phyloP scores from a whole-genome alignment of 2,113 vertebrate species.

The Trematocara zebra region DNA sequence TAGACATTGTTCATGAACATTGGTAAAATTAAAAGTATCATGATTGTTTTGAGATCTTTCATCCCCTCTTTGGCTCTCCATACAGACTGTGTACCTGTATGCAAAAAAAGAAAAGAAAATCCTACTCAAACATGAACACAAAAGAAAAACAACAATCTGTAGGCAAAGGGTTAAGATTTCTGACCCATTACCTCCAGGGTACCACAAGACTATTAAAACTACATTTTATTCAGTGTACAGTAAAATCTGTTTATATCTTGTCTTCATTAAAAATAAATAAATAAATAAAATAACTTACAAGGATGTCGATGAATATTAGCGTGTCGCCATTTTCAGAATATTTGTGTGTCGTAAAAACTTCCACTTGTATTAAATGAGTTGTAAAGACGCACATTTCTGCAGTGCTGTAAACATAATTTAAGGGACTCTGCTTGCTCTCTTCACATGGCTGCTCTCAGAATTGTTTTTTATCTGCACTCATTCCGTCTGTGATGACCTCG shows the following conservation, averaged over 20 bases:
- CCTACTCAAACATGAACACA: background rate
- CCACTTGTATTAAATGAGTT: background rate
- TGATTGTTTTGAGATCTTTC: background rate
- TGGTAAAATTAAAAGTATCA: background rate
- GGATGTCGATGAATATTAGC: background rate
- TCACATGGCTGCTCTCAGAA: constrained; percentile 33
- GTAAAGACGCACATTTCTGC: background rate
- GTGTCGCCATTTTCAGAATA: background rate
- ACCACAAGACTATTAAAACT: background rate
- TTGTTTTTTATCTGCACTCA: constrained; percentile 44
- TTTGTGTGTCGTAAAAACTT: background rate
- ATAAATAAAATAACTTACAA: background rate
- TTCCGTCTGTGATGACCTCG: constrained; percentile 43
- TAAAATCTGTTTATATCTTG: background rate
- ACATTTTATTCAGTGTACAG: background rate
- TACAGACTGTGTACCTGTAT: background rate
- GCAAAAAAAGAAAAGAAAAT: background rate
- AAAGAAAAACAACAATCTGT: background rate
- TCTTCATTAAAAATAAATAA: background rate
- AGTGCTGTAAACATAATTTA: background rate
- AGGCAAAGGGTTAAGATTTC: background rate
- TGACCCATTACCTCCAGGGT: background rate
- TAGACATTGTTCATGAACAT: background rate
- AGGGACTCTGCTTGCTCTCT: background rate
- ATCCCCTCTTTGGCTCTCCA: background rate